Base-by-base conservation (phyloP, 2,888 invertebrate species). In the Steinernema scapterisci region DNA sequence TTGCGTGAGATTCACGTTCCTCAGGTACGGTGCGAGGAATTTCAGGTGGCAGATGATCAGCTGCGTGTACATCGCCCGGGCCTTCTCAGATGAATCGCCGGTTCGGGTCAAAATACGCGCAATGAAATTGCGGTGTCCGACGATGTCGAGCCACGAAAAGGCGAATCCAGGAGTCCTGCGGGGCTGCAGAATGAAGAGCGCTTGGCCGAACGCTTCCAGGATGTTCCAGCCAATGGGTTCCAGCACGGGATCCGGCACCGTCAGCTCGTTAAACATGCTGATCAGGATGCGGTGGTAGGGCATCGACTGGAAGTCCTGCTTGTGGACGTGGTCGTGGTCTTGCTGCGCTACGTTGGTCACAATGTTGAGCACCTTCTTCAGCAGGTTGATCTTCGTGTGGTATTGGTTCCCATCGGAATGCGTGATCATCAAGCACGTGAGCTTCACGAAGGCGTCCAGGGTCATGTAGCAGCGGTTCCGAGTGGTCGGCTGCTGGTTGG, bases 271-370 rank as follows among this genome's bases (percentile, higher is more conserved):
- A 89, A 97, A 97, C 56, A 99, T 91, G 92, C 96, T 95, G 78
- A 97, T 93, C 85, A 99, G 93, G 79, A 99, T 93, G 71, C 99
- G 92, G 88, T 99, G 97, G 89, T 97, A 99, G 0, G 99, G 97
- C 86, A 99, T 90, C 89, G 97, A 97, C 87, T 97, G 96, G 90
- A 99, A 99, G 79, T 94, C 94, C 0, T 92, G 91, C 75, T 92
- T 92, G 70, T 94, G 92, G 23, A 44, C 19, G 13, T 93, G 92
- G 81, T 99, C 97, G 84, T 97, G 97, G 88, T 99, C 99, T 89
- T 95, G 95, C 73, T 97, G 90, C 76, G 99, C 90, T 74, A 97
- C 95, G 0, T 96, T 96, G 6, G 96, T 94, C 2, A 99, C 94
- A 83, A 99, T 95, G 31, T 96, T 96, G 79, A 97, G 90, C 23